Evolutionary conservation across 2,113 vertebrate genomes (phyloP).

Genomic region (Oceanites oceanicus): DNA sequence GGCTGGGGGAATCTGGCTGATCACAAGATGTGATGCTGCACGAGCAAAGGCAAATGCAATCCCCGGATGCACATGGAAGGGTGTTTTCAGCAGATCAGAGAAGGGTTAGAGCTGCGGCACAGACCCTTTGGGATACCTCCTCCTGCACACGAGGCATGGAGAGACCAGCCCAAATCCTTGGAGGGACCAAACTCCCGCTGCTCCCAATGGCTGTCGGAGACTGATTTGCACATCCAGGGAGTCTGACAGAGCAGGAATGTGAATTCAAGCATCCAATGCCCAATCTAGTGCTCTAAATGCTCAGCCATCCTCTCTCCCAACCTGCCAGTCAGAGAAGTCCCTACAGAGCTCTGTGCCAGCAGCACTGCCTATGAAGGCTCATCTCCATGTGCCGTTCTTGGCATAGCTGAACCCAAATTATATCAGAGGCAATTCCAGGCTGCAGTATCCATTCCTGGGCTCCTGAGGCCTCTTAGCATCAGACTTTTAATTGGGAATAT

Average conservation of each 20-base stretch:
- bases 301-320: not conserved
- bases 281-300: not conserved
- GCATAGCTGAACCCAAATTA: not conserved
- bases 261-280: not conserved
- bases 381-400: not conserved
- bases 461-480: not conserved
- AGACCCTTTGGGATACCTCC: not conserved
- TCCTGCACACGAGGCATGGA: not conserved
- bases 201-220: not conserved
- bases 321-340: not conserved
- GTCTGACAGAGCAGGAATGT: not conserved
- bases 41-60: not conserved
- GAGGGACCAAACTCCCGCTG: not conserved
- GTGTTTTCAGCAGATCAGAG: not conserved
- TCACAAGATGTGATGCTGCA: not conserved
- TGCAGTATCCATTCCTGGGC: not conserved
- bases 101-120: not conserved
- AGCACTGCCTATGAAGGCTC: not conserved
- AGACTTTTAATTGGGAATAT: not conserved
- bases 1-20: not conserved
- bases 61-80: not conserved
- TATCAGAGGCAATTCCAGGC: not conserved
- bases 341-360: not conserved
- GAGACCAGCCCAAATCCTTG: not conserved
- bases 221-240: not conserved